Base-by-base conservation (phyloP, 92 coral and sea anemone species). In the Micromussa lordhowensis region DNA sequence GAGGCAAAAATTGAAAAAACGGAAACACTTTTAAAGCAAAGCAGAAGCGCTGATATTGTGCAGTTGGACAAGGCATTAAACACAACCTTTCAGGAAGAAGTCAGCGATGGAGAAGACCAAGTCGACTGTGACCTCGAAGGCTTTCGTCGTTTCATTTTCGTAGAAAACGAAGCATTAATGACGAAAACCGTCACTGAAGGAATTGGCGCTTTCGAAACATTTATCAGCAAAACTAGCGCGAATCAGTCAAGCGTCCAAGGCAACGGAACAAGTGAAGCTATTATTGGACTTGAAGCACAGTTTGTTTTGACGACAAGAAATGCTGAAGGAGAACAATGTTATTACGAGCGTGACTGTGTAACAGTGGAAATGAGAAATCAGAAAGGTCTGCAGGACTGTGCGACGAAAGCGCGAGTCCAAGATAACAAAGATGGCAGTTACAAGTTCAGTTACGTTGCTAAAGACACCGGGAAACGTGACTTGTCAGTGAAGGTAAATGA, bases 191-290 rank as follows among this genome's bases (percentile, higher is more conserved):
- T 28, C 31, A 17, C 58, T 38, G 75, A 68, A 68, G 57, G 72
- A n/a, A 66, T 82, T n/a, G 86, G 86, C 13, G 26, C 38, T 30
- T 71, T 82, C 36, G 12, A 38, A 44, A 14, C 26, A 14, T 31
- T 79, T 18, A 6, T 79, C 26, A 66, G 76, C 86, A 68, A 82
- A 24, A 82, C 86, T 1, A 29, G 16, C 48, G 32, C 24, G 38
- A 34, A 68, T 26, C 77, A 82, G 3, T 82, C 86, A 68, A 64
- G 13, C 3, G 86, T 40, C 35, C 59, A 82, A 28, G 86, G 86
- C n/a, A 82, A 82, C 9, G 86, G 77, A 26, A 68, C 68, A 35
- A 66, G 61, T 31, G 86, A 68, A 12, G 86, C 77, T 21, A 79
- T 31, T 30, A 78, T 66, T 30, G 83, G 83, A 68, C 86, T 82